These are phyloP conservation scores for Rhaphigaster nebulosa DNA, from an alignment of 2,888 invertebrate species.

Conservation along the genomic window DNA sequence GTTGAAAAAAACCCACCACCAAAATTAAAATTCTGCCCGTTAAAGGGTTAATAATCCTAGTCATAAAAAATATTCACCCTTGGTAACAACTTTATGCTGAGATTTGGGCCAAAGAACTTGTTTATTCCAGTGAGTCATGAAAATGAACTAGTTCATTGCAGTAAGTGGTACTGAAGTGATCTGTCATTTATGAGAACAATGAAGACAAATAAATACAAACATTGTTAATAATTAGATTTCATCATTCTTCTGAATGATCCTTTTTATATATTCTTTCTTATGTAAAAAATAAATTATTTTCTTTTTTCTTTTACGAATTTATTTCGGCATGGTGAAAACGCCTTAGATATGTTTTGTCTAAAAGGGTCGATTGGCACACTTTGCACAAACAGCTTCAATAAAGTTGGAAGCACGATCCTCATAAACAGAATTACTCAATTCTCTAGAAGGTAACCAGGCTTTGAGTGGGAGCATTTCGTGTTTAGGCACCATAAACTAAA, in stretches of 20 bases:
- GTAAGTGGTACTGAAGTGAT: not conserved
- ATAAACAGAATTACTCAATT: conserved; percentile 39
- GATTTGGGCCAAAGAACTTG: no score
- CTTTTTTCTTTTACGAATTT: not conserved
- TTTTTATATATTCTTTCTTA: not conserved
- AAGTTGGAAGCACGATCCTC: conserved; percentile 5
- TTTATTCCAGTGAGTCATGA: no score
- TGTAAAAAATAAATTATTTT: not conserved
- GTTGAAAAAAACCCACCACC: no score
- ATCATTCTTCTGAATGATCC: not conserved
- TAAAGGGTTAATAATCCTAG: no score
- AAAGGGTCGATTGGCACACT: not conserved
- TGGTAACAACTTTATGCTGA: no score
- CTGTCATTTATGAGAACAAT: not conserved
- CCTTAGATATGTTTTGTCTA: not conserved
- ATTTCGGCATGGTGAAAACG: not conserved
- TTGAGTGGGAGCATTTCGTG: not conserved
- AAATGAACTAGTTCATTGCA: no score
- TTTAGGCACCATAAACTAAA: not conserved
- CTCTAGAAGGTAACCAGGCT: not conserved
- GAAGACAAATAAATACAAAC: no score
- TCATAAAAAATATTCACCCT: no score
- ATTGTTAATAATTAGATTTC: not conserved
- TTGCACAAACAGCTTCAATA: not conserved
- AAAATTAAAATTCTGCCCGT: no score